phyloP scores from a whole-genome alignment of 2,888 invertebrate genomes.

The Candidula unifasciata region DNA sequence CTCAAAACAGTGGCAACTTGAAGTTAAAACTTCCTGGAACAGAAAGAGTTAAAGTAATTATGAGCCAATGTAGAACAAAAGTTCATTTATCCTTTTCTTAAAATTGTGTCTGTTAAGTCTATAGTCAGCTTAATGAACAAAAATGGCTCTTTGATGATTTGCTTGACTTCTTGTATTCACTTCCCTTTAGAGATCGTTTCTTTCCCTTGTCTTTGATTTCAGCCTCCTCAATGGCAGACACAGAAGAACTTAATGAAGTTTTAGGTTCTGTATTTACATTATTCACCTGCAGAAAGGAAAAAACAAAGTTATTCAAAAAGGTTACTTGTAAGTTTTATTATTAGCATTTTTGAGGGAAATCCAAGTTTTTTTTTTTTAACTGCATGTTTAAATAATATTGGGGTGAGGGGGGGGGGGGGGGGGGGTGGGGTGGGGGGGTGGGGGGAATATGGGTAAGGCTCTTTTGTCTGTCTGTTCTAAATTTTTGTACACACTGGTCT shows the following conservation, averaged over 20 bases:
- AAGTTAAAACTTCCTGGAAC: neutral
- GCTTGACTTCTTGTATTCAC: conserved; percentile 45
- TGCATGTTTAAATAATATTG: too few species aligned
- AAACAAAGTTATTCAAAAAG: neutral
- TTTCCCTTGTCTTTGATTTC: conserved; percentile 35
- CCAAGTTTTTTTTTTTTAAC: too few species aligned
- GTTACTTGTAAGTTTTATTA: too few species aligned
- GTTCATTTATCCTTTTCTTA: neutral
- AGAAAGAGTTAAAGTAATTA: neutral
- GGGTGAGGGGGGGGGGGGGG: too few species aligned
- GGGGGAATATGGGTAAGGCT: too few species aligned
- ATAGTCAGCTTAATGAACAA: conserved; percentile 44
- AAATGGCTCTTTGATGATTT: conserved; percentile 50
- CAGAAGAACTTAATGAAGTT: neutral
- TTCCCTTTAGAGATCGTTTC: conserved; percentile 32
- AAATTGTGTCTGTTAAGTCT: neutral
- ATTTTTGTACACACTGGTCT: too few species aligned
- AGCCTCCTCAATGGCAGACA: conserved; percentile 27
- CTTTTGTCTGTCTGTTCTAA: too few species aligned
- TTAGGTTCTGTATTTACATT: conserved; percentile 32
- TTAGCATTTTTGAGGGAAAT: too few species aligned
- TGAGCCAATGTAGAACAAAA: neutral
- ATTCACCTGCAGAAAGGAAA: conserved; percentile 33
- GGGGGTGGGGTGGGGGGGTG: too few species aligned
- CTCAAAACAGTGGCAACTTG: neutral